Evolutionary conservation across 2,888 invertebrate genomes (phyloP).

Genomic region (Lochmaea capreae): DNA sequence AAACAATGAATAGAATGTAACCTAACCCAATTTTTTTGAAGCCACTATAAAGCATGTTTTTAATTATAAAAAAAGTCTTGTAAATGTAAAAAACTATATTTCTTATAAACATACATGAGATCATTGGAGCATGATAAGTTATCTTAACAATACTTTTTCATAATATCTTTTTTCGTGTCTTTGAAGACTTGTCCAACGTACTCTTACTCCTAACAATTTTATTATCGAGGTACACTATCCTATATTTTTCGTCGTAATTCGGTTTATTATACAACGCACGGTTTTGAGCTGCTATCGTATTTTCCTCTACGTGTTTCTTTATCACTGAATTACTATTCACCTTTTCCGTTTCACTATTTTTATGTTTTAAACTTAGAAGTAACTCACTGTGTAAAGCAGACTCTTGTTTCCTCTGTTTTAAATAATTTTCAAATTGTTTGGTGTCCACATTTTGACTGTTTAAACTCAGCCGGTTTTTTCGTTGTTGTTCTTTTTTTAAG

Average conservation of each 20-base stretch:
- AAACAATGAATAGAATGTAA: no score
- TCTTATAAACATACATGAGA: constrained; percentile 16
- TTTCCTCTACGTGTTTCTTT: neutral
- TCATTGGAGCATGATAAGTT: neutral
- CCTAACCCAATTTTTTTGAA: no score
- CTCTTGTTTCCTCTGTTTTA: constrained; percentile 12
- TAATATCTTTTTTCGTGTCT: constrained; percentile 10
- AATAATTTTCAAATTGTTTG: constrained; percentile 1
- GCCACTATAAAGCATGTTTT: neutral
- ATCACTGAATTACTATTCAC: neutral
- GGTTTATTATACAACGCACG: neutral
- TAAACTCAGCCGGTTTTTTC: constrained; percentile 18
- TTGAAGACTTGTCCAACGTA: constrained; percentile 26
- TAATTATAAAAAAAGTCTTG: neutral
- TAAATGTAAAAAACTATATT: neutral
- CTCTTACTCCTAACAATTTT: constrained; percentile 35
- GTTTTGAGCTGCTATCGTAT: neutral
- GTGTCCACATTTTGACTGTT: constrained; percentile 16
- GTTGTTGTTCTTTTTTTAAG: constrained; percentile 24
- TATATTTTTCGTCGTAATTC: constrained; percentile 16
- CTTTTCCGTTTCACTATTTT: neutral
- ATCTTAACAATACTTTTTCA: neutral
- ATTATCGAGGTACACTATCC: neutral
- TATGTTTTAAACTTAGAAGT: neutral
- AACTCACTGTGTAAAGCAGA: constrained; percentile 9